Base-by-base conservation (phyloP, 37 sponge, comb jelly and placozoan genomes). In the Spongilla lacustris region DNA sequence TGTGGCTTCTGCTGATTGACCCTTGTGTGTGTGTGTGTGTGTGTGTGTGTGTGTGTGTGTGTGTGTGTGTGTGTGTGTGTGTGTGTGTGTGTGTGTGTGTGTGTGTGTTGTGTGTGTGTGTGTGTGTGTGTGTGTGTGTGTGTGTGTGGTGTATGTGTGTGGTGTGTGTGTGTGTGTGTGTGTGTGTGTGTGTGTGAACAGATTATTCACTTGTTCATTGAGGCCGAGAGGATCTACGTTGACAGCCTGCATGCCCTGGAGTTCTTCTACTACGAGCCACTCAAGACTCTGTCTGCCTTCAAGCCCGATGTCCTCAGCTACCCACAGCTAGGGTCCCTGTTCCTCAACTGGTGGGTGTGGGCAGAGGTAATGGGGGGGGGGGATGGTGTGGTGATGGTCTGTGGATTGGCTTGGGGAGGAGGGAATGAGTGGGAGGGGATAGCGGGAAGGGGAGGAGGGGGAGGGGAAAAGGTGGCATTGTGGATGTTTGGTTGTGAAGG, bases 271-370 rank as follows among this genome's bases (percentile, higher is more conserved):
- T 48, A 85, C n/a, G 84, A 86, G 37, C 94, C 94, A 29, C 68
- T 93, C 74, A 89, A 83, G 73, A 86, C 84, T 67, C 66, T 93
- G 73, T 82, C 87, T 0, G 75, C 80, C 67, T 93, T 86, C 90
- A 93, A 89, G 31, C 82, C 89, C 6, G 84, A 84, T 30, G 81
- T 89, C 0, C 71, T 89, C 46, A 69, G 86, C 30, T 66, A 76
- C 10, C 58, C 83, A 33, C 83, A 87, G 29, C 83, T 89, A 24
- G 75, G 90, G 49, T 32, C 81, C 24, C 79, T 93, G 41, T 93
- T 93, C 71, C 81, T 93, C 36, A 93, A 93, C 76, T 75, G 90
- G 93, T 93, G 49, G 83, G 67, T 28, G 26, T 29, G 22, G 38
- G 28, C 8, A 0, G 46, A 8, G 8, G 46, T 4, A 46, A 8